phyloP scores from a whole-genome alignment of 1,140 invertebrate species.

The Euglossa dilemma region DNA sequence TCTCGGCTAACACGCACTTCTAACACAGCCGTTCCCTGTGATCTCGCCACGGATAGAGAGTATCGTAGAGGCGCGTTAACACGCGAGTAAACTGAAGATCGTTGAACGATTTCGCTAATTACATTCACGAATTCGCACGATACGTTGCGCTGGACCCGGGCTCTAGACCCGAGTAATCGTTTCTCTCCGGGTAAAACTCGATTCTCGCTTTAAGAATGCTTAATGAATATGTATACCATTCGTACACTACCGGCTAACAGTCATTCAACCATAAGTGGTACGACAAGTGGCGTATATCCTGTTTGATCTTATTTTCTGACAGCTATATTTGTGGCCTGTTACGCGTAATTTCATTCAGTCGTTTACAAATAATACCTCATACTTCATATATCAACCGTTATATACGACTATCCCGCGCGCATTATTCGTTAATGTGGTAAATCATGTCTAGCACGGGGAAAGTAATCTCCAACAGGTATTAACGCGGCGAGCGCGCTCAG shows the following conservation, averaged over 20 bases:
- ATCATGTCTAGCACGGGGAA: background rate
- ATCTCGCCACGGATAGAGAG: too few species aligned
- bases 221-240: conserved; percentile 11
- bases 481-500: background rate
- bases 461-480: background rate
- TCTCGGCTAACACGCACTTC: background rate
- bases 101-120: background rate
- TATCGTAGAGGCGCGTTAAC: background rate
- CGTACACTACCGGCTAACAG: background rate
- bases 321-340: conserved; percentile 10
- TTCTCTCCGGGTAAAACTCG: background rate
- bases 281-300: conserved; percentile 19
- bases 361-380: conserved; percentile 15
- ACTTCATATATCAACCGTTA: background rate
- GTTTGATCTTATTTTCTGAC: conserved; percentile 21
- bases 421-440: conserved; percentile 20
- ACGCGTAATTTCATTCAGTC: conserved; percentile 13
- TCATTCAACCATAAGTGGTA: conserved; percentile 1
- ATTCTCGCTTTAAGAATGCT: background rate
- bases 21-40: too few species aligned
- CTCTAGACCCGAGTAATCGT: background rate
- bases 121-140: background rate
- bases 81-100: background rate
- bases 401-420: background rate
- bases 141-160: background rate